Evolutionary conservation across 53 echinoderm and acorn worm genomes (phyloP).

Genomic region (Actinopyga echinites): DNA sequence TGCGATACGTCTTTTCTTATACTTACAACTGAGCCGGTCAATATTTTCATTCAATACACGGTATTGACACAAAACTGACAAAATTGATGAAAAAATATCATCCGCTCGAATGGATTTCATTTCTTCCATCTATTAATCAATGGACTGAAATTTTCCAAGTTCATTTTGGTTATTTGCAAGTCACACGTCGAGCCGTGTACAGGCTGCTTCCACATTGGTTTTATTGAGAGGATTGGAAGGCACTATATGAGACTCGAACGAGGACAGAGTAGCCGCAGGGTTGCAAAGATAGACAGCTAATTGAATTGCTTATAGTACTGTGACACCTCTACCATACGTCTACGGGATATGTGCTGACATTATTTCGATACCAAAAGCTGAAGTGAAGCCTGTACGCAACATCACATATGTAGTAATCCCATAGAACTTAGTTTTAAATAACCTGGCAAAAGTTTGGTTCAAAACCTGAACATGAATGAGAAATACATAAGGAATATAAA

Average conservation of each 20-base stretch:
- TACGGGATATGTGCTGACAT: conserved; percentile 1
- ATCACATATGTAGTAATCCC: too few relatives aligned
- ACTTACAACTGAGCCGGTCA: conserved; percentile 17
- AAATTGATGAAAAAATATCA: conserved; percentile 23
- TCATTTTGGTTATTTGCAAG: neutral
- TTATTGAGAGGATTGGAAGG: neutral
- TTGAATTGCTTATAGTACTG: conserved; percentile 34
- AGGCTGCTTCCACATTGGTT: neutral
- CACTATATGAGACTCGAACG: conserved; percentile 2
- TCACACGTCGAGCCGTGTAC: neutral
- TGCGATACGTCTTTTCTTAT: neutral
- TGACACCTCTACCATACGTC: conserved; percentile 37
- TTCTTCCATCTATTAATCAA: conserved; percentile 29
- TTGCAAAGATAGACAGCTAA: conserved; percentile 30
- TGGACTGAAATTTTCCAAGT: conserved; percentile 4
- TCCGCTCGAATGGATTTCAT: conserved; percentile 13
- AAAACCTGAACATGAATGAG: too few relatives aligned
- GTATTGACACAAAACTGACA: conserved; percentile 38
- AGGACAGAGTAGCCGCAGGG: conserved; percentile 33
- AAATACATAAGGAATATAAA: too few relatives aligned
- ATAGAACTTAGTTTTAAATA: too few relatives aligned
- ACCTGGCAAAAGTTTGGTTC: too few relatives aligned
- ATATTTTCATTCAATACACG: conserved; percentile 28
- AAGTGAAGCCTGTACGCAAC: too few relatives aligned
- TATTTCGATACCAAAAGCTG: neutral